These are phyloP conservation scores for Microtus oregoni DNA, from an alignment of 2,113 vertebrate species.

Conservation along the genomic window DNA sequence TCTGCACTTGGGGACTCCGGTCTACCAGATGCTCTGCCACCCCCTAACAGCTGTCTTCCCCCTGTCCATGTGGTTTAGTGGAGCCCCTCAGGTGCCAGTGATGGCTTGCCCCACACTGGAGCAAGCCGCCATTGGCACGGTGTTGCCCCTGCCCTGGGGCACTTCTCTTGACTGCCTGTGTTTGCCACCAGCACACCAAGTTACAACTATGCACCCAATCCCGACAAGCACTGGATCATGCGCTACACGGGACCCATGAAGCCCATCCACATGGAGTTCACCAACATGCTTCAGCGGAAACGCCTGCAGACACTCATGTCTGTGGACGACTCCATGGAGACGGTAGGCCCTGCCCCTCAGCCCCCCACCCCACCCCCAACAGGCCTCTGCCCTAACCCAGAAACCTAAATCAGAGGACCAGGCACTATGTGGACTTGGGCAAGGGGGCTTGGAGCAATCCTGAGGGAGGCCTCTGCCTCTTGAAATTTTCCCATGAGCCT, in stretches of 20 bases:
- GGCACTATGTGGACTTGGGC: rapidly evolving
- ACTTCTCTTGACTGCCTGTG: background rate
- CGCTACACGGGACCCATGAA: conserved; percentile 98
- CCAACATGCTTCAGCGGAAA: conserved; percentile 96
- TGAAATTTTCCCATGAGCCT: background rate
- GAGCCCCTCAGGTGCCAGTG: rapidly evolving
- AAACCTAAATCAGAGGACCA: rapidly evolving
- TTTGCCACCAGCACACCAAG: conserved; percentile 92
- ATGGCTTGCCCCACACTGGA: background rate
- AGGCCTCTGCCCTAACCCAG: background rate
- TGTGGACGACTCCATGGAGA: conserved; percentile 97
- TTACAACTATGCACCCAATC: conserved; percentile 97
- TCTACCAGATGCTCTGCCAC: rapidly evolving
- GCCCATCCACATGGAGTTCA: conserved; percentile 99
- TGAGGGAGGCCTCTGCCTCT: background rate
- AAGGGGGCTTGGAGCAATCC: rapidly evolving
- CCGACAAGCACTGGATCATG: conserved; percentile 99
- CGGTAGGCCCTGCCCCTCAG: conserved; percentile 84
- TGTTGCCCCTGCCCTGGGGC: rapidly evolving
- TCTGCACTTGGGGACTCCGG: background rate
- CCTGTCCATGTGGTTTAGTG: rapidly evolving
- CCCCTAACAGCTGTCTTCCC: background rate
- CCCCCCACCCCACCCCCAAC: background rate
- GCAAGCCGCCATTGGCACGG: rapidly evolving
- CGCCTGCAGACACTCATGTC: conserved; percentile 97